A percentile compares a stretch with the other conserved stretches of the same genome.
Evolutionary conservation across 2,113 vertebrate species (phyloP).

Genomic region (Sinocyclocheilus rhinocerous): DNA sequence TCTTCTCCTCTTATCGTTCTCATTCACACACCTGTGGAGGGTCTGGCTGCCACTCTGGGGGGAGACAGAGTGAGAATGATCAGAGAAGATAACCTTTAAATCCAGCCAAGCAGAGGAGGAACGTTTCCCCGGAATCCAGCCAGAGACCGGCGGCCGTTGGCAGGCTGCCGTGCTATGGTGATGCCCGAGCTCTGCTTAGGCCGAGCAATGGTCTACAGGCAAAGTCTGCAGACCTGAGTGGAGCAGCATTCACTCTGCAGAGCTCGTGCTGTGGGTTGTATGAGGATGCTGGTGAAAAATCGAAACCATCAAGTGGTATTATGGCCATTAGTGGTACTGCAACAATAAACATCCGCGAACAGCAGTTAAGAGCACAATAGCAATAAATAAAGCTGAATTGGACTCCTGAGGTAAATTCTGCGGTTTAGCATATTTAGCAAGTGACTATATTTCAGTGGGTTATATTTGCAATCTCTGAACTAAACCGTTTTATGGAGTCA

Average conservation of each 20-base stretch:
- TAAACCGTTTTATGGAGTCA: not conserved
- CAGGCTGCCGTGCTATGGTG: conserved; percentile 56
- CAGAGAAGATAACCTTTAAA: conserved; percentile 75
- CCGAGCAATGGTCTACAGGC: conserved; percentile 55
- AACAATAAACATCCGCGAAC: conserved; percentile 24
- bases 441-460: not conserved
- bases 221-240: conserved; percentile 48
- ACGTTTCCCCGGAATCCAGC: conserved; percentile 51
- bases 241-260: not conserved
- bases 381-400: conserved; percentile 32
- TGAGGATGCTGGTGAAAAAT: conserved; percentile 41
- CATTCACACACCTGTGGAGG: conserved; percentile 69
- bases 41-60: conserved; percentile 51
- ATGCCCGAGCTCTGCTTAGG: conserved; percentile 63
- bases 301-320: conserved; percentile 37
- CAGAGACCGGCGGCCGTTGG: conserved; percentile 55
- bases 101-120: conserved; percentile 50
- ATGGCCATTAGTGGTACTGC: conserved; percentile 28
- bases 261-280: conserved; percentile 16
- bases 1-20: conserved; percentile 63
- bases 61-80: conserved; percentile 70
- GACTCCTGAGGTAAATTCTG: not conserved
- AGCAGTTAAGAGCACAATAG: conserved; percentile 1
- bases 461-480: conserved; percentile 3
- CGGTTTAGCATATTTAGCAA: not conserved